phyloP scores from a whole-genome alignment of 37 sponge, comb jelly and placozoan genomes.

The Mnemiopsis leidyi region DNA sequence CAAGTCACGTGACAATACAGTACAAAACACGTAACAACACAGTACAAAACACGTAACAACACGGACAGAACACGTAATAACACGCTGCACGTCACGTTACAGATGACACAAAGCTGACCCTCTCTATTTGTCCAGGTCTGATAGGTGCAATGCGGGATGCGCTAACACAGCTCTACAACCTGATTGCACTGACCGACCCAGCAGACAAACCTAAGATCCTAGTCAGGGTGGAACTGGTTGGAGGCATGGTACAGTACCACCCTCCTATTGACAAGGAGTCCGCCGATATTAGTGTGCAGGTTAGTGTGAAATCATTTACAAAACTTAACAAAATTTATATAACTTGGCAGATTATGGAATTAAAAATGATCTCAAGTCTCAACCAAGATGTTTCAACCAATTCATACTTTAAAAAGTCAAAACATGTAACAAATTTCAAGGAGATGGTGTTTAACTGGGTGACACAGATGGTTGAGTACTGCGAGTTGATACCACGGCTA shows the following conservation, averaged over 20 bases:
- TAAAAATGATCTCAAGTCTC: too few relatives aligned
- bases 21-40: too few relatives aligned
- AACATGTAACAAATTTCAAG: too few relatives aligned
- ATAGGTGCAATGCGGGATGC: conserved; percentile 47
- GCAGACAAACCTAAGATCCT: conserved; percentile 48
- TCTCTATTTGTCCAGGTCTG: conserved; percentile 47
- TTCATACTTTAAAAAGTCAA: too few relatives aligned
- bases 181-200: neutral
- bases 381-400: neutral
- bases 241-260: conserved; percentile 46
- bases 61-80: too few relatives aligned
- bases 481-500: conserved; percentile 54
- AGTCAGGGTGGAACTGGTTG: conserved; percentile 42
- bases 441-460: conserved; percentile 64
- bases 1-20: too few relatives aligned
- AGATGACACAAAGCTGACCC: too few relatives aligned
- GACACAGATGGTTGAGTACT: conserved; percentile 48
- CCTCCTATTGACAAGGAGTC: conserved; percentile 50
- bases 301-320: too few relatives aligned
- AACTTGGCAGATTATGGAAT: too few relatives aligned
- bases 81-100: too few relatives aligned
- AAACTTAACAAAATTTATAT: too few relatives aligned
- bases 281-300: conserved; percentile 54
- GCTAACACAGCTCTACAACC: conserved; percentile 52
- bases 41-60: too few relatives aligned